Base-by-base conservation (phyloP, 1,140 invertebrate species). In the Drosophila arawakana region DNA sequence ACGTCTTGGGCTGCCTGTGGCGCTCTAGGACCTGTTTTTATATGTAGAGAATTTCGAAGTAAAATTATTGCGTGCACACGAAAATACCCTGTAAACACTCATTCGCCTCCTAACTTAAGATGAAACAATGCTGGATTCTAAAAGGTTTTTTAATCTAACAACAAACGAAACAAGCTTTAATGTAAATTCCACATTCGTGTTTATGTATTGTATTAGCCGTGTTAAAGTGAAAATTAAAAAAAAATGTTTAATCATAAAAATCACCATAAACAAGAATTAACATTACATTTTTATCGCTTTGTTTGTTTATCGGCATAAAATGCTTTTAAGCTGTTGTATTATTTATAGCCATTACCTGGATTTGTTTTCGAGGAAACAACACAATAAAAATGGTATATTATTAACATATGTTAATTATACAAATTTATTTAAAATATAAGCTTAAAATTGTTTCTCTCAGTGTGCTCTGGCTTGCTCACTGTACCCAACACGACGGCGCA, bases 401-500 rank as follows among this genome's bases (percentile, higher is more conserved):
- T 25, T 25, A 25, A 2, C 25, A 25, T 25, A 25, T 25, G 25
- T 25, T 3, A 3, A 25, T 25, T 25, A 25, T 4, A 25, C 25
- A 25, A 25, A 41, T 43, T 13, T 43, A 43, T 43, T 13, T 10
- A 43, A 43, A 13, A n/a, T 43, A 43, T 3, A 6, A 5, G 25
- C 25, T 4, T 5, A 5, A 30, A 49, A 37, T 18, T 13, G 37
- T 65, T 65, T 69, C 25, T 60, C 1, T 1, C 46, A 68, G 71
- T 73, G 71, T 69, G 69, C 18, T 37, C 52, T 39, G 13, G 21
- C 49, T 55, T 37, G 41, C 52, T 44, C 25, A n/a, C 50, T 15
- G 60, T 46, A 21, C 44, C 13, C 55, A 25, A 30, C 21, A 60
- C 39, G 18, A 71, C 61, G 50, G 52, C 47, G 63, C 71, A 68